A percentile compares a stretch with the other conserved stretches of the same genome.
These are phyloP conservation scores for Myathropa florea DNA, from an alignment of 2,888 invertebrate genomes.

Conservation along the genomic window DNA sequence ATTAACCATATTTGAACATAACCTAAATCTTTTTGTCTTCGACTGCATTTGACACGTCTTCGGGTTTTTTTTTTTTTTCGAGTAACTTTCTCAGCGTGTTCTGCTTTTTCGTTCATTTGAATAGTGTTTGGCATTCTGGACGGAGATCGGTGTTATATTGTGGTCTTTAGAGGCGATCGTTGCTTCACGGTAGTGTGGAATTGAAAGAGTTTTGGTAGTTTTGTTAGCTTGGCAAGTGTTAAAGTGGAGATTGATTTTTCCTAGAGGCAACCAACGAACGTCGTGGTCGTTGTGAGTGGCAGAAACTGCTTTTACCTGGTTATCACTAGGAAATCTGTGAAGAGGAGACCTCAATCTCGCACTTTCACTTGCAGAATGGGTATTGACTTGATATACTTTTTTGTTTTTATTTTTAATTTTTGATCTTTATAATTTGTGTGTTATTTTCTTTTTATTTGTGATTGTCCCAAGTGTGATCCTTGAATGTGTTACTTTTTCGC, in stretches of 20 bases:
- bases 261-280: not conserved
- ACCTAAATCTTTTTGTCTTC: constrained; percentile 58
- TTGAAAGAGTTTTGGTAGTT: not conserved
- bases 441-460: not conserved
- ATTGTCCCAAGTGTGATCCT: not conserved
- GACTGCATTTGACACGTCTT: constrained; percentile 68
- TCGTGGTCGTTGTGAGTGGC: constrained; percentile 10
- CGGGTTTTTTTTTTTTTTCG: constrained; percentile 43
- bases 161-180: not conserved
- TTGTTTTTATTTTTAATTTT: constrained; percentile 1
- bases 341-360: constrained; percentile 10
- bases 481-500: not conserved
- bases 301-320: constrained; percentile 60
- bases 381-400: too few relatives aligned
- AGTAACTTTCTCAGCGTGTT: constrained; percentile 15
- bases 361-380: constrained; percentile 52
- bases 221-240: not conserved
- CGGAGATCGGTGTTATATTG: not conserved
- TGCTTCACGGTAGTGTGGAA: not conserved
- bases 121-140: constrained; percentile 8
- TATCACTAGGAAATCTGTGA: constrained; percentile 27
- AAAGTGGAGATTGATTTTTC: constrained; percentile 38
- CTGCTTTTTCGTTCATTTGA: constrained; percentile 18
- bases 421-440: not conserved
- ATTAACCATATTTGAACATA: constrained; percentile 64